Conservation (phyloP, 1,140 invertebrate genomes). For the Semibalanus balanoides region DNA sequence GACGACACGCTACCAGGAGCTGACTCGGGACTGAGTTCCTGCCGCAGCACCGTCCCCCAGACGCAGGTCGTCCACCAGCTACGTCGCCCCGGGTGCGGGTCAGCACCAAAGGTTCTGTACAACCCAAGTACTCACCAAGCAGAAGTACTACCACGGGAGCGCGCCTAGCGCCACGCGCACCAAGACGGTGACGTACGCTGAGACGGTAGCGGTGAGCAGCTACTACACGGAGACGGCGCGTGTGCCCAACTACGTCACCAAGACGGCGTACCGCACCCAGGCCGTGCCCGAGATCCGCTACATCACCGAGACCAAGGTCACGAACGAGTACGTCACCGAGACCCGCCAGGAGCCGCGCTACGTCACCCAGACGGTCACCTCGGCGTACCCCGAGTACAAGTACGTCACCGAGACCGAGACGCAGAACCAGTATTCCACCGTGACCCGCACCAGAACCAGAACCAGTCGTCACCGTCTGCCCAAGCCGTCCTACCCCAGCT, state of each 20-base stretch:
- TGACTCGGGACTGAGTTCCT: slow-evolving; percentile 15
- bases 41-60: slow-evolving; percentile 13
- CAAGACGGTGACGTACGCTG: neutral
- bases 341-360: slow-evolving; percentile 11
- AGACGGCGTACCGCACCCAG: neutral
- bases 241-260: too few species aligned
- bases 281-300: neutral
- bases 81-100: slow-evolving; percentile 11
- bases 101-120: slow-evolving; percentile 5
- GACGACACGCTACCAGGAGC: slow-evolving; percentile 14
- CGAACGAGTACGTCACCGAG: slow-evolving; percentile 12
- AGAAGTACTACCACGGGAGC: slow-evolving; percentile 16
- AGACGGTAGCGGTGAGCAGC: too few species aligned
- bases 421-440: slow-evolving; percentile 5
- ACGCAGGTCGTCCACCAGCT: slow-evolving; percentile 14
- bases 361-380: too few species aligned
- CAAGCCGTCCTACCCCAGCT: too few species aligned
- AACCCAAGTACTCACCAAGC: slow-evolving; percentile 15
- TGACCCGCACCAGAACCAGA: too few species aligned
- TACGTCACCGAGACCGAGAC: slow-evolving; percentile 15
- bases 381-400: slow-evolving; percentile 10
- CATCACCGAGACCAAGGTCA: slow-evolving; percentile 31
- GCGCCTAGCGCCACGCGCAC: slow-evolving; percentile 14
- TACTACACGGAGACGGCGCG: too few species aligned
- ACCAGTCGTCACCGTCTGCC: too few species aligned